Evolutionary conservation across 64 coral and sea anemone species (phyloP).

Genomic region (Dendrophyllia cribrosa): DNA sequence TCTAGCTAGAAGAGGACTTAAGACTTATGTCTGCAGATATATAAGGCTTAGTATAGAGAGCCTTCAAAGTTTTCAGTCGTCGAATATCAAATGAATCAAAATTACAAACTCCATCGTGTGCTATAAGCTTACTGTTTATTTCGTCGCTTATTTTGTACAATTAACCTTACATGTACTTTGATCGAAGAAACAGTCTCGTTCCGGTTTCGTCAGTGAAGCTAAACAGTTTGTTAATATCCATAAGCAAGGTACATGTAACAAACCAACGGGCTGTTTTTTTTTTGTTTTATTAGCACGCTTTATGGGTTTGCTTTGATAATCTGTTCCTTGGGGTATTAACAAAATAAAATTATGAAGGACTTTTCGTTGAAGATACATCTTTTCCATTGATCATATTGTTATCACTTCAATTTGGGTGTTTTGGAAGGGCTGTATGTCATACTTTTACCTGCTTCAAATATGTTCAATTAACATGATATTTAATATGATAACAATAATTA

Average conservation of each 20-base stretch:
- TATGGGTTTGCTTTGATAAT: neutral
- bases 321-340: neutral
- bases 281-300: neutral
- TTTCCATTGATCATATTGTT: neutral
- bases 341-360: neutral
- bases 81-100: neutral
- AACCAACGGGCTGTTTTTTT: neutral
- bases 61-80: neutral
- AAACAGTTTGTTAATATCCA: neutral
- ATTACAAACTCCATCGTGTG: neutral
- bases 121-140: neutral
- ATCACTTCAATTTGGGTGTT: neutral
- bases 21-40: neutral
- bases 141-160: neutral
- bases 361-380: too few relatives aligned
- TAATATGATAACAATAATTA: slow-evolving; percentile 8
- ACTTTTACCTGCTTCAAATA: neutral
- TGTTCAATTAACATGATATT: neutral
- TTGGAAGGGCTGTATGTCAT: neutral
- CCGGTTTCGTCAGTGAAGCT: neutral
- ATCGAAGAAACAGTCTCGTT: neutral
- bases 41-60: neutral
- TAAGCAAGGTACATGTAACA: neutral
- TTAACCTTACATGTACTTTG: neutral
- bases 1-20: too few relatives aligned